Base-by-base conservation (phyloP, 2,113 vertebrate genomes). In the Lagenorhynchus albirostris region DNA sequence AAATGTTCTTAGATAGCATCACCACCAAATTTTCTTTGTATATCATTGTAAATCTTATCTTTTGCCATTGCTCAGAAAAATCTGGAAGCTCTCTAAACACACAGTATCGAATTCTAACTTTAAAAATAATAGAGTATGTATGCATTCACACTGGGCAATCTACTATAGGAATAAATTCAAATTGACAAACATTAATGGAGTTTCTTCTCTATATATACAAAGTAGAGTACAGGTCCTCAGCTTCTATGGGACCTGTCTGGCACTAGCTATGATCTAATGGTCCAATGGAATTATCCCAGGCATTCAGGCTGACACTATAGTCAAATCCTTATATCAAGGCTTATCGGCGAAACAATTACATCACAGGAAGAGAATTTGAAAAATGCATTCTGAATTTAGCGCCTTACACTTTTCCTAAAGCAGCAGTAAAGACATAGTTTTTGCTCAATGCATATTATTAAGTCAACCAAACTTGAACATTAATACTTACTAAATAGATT, bases 311-410 rank as follows among this genome's bases (percentile, higher is more conserved):
- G 62, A 73, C 73, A 68, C 20, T n/a, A 14, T 0, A 63, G 60
- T 80, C 74, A 94, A 89, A 83, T 73, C 58, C 17, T 91, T 77
- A 26, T 18, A 76, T 58, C 58, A 86, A 89, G 29, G n/a, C 63
- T 95, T 95, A 96, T 92, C 92, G 67, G 62, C 58, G 15, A 95
- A 94, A 91, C 9, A 53, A 44, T 80, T 93, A 67, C 55, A 91
- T 95, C 83, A 95, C 18, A 14, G 13, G 33, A 47, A 89, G 38
- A 87, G 65, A 82, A 74, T 97, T 92, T 95, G 29, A 31, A 71
- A 89, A 87, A 91, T n/a, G 50, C 6, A 41, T 53, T 29, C 67
- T 93, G 65, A 67, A 79, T 94, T 92, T 60, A 81, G 65, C 31
- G 68, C 3, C 18, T 55, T 89, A 71, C 6, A 44, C 62, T 73